phyloP scores from a whole-genome alignment of 2,888 invertebrate species.

The Pammene fasciana region DNA sequence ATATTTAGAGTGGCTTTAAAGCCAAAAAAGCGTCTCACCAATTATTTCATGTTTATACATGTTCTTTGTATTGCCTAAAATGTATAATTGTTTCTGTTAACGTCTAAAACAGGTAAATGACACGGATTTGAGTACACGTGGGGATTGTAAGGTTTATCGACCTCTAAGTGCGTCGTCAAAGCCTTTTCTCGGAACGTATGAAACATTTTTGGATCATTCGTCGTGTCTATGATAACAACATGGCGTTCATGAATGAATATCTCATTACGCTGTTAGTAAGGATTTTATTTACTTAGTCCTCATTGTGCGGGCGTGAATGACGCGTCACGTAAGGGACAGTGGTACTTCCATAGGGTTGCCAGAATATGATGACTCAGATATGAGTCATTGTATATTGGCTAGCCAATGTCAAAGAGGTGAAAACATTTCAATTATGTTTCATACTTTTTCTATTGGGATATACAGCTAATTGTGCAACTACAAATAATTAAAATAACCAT shows the following conservation, averaged over 20 bases:
- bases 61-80: constrained; percentile 8
- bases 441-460: no score
- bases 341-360: constrained; percentile 4
- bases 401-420: no score
- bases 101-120: constrained; percentile 23
- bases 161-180: background rate
- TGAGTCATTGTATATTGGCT: no score
- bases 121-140: constrained; percentile 28
- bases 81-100: constrained; percentile 18
- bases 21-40: constrained; percentile 8
- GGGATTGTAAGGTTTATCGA: constrained; percentile 6
- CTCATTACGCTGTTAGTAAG: constrained; percentile 30
- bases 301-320: constrained; percentile 30
- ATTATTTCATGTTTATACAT: constrained; percentile 11
- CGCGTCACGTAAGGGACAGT: constrained; percentile 20
- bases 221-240: constrained; percentile 11
- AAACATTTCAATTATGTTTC: no score
- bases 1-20: background rate
- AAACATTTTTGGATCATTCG: constrained; percentile 4
- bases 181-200: constrained; percentile 6
- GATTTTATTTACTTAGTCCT: constrained; percentile 32
- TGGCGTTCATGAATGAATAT: constrained; percentile 21
- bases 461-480: no score
- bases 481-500: no score
- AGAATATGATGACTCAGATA: background rate